phyloP scores from a whole-genome alignment of 92 coral and sea anemone genomes.

The Epizoanthus stellaris region DNA sequence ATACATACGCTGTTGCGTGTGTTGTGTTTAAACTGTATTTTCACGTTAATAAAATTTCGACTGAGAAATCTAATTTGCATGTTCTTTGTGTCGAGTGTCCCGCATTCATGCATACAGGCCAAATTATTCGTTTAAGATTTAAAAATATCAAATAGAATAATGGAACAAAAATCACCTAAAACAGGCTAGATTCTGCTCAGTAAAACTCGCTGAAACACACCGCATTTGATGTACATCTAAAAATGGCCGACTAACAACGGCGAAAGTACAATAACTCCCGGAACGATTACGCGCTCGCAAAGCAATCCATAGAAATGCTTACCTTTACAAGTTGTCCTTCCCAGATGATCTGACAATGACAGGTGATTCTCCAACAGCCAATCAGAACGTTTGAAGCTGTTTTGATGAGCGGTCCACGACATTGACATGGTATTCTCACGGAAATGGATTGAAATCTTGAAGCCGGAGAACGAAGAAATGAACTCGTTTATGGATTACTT shows the following conservation, averaged over 20 bases:
- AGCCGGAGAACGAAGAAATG: too few relatives aligned
- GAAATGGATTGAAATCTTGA: too few relatives aligned
- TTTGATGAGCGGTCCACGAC: too few relatives aligned
- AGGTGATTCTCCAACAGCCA: too few relatives aligned
- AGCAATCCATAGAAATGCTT: conserved; percentile 16
- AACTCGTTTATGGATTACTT: too few relatives aligned
- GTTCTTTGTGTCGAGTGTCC: not conserved
- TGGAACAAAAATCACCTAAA: not conserved
- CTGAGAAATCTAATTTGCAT: not conserved
- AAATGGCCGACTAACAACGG: not conserved
- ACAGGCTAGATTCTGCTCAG: not conserved
- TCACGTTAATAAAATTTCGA: not conserved
- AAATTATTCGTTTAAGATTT: not conserved
- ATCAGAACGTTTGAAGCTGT: too few relatives aligned
- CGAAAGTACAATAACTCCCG: not conserved
- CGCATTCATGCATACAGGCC: not conserved
- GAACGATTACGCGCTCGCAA: not conserved
- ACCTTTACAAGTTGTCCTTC: not conserved
- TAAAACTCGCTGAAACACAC: not conserved
- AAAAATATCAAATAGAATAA: not conserved
- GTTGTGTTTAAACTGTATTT: not conserved
- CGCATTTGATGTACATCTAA: not conserved
- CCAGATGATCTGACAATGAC: too few relatives aligned
- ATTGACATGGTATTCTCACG: too few relatives aligned
- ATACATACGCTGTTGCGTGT: not conserved